A percentile compares a stretch with the other conserved stretches of the same genome.
Evolutionary conservation across 2,113 vertebrate genomes (phyloP).

Genomic region (Perca schrenkii): DNA sequence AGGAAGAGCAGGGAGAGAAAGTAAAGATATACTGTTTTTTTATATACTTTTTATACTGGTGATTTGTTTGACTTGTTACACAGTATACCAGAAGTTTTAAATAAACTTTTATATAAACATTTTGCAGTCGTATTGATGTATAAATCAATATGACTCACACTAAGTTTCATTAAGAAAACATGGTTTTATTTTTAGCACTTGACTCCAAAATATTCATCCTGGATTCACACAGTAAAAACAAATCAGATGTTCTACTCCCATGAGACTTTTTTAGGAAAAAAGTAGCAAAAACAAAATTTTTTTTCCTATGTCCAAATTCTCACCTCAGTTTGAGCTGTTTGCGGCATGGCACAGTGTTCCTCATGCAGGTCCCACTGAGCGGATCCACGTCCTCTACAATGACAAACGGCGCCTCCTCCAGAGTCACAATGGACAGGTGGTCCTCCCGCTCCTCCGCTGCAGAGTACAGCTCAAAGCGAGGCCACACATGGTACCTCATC

Average conservation of each 20-base stretch:
- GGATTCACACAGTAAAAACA: constrained; percentile 1
- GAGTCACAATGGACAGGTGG: constrained; percentile 97
- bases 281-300: too few species aligned
- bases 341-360: constrained; percentile 98
- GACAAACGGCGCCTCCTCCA: constrained; percentile 98
- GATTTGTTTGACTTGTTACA: not conserved
- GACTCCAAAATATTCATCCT: not conserved
- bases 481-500: constrained; percentile 99
- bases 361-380: constrained; percentile 98
- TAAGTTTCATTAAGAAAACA: not conserved
- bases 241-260: not conserved
- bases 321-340: constrained; percentile 91
- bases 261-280: not conserved
- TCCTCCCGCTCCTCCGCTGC: constrained; percentile 93
- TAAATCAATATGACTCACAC: constrained; percentile 17
- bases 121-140: not conserved
- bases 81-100: not conserved
- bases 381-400: constrained; percentile 99
- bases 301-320: constrained; percentile 17
- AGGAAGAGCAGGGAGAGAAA: not conserved
- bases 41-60: not conserved
- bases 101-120: not conserved
- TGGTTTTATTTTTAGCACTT: not conserved
- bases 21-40: not conserved
- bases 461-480: constrained; percentile 93